phyloP scores from a whole-genome alignment of 2,113 vertebrate genomes.

The Rhodinocichla rosea region DNA sequence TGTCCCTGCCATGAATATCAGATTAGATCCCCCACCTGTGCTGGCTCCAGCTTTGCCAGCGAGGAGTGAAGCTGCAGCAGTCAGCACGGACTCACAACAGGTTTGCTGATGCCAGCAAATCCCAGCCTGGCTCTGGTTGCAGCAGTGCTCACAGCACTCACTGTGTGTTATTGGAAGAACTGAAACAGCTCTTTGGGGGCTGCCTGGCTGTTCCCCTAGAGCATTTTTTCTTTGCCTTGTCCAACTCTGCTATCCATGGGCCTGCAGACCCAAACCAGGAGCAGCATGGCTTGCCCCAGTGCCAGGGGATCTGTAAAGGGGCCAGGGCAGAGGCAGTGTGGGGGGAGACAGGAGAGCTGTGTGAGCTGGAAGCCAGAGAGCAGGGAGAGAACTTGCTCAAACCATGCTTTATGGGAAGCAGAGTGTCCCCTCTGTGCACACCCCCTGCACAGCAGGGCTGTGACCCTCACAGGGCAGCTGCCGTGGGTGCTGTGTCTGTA shows the following conservation, averaged over 20 bases:
- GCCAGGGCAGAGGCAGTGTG: background rate
- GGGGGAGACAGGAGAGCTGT: background rate
- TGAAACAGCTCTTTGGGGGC: background rate
- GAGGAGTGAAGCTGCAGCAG: background rate
- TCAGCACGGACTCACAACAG: conserved; percentile 5
- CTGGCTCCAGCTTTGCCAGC: background rate
- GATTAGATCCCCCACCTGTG: background rate
- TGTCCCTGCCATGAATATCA: background rate
- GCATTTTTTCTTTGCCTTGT: background rate
- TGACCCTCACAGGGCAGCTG: background rate
- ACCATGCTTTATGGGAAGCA: background rate
- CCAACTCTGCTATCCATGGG: background rate
- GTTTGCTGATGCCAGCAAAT: conserved; percentile 32
- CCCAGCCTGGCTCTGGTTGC: background rate
- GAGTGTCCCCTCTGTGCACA: background rate
- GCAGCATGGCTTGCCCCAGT: background rate
- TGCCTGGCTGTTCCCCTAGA: background rate
- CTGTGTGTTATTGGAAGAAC: background rate
- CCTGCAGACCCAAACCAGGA: background rate
- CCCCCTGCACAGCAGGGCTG: background rate
- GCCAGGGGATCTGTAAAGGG: background rate
- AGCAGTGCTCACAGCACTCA: background rate
- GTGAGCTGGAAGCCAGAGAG: background rate
- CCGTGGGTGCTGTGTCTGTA: background rate
- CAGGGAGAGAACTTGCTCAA: background rate